Conservation (phyloP, 2,797 vertebrate genomes). For the Lacerta bilineata region DNA sequence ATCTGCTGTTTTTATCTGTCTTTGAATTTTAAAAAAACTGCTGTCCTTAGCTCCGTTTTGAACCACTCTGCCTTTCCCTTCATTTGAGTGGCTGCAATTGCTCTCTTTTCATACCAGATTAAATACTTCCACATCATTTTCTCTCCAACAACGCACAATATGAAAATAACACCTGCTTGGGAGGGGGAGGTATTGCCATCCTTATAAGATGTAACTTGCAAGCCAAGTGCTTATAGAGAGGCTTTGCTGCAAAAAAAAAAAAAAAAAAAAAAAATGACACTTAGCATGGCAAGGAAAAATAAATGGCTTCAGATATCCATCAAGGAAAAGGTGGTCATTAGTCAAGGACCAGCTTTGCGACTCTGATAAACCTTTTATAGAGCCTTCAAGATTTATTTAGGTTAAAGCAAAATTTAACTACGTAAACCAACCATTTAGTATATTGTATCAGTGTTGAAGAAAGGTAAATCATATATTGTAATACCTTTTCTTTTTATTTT, state of each 20-base stretch:
- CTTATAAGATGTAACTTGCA: constrained; percentile 37
- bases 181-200: constrained; percentile 8
- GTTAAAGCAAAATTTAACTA: constrained; percentile 66
- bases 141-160: constrained; percentile 26
- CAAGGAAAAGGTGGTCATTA: constrained; percentile 80
- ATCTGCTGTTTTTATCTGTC: neutral
- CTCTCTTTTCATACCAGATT: constrained; percentile 44
- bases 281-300: constrained; percentile 75
- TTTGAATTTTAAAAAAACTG: constrained; percentile 37
- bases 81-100: constrained; percentile 41
- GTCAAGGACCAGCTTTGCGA: constrained; percentile 74
- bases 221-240: constrained; percentile 70
- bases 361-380: constrained; percentile 67
- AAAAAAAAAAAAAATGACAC: constrained; percentile 71
- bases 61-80: constrained; percentile 34
- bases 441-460: constrained; percentile 11
- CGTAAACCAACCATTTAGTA: constrained; percentile 9
- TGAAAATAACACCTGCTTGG: constrained; percentile 38
- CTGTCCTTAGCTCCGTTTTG: constrained; percentile 6
- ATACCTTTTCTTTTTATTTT: constrained; percentile 47
- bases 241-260: constrained; percentile 74
- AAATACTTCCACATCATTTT: constrained; percentile 36
- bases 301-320: constrained; percentile 79
- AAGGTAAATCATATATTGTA: neutral
- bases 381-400: constrained; percentile 64